Conservation (phyloP, 2,113 vertebrate species). For the Hymenochirus boettgeri region DNA sequence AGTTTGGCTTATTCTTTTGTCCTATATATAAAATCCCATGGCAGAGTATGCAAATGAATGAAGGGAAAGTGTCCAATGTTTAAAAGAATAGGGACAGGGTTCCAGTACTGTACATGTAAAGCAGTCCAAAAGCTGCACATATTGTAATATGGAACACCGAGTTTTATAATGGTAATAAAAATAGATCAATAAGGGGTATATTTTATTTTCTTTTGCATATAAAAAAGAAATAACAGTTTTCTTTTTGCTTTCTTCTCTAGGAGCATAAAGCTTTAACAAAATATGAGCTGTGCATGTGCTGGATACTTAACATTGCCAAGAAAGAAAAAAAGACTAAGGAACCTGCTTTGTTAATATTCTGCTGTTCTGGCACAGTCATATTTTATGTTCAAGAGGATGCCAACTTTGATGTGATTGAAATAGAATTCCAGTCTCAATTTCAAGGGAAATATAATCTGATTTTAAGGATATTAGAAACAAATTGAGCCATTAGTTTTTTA, state of each 20-base stretch:
- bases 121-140: conserved; percentile 31
- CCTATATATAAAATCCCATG: conserved; percentile 24
- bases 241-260: conserved; percentile 7
- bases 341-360: conserved; percentile 29
- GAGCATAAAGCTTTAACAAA: conserved; percentile 16
- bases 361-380: conserved; percentile 25
- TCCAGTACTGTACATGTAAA: conserved; percentile 7
- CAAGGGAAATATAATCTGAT: conserved; percentile 29
- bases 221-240: conserved; percentile 12
- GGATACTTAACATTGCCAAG: conserved; percentile 30
- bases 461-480: conserved; percentile 41
- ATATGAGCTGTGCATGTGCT: conserved; percentile 31
- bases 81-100: conserved; percentile 13
- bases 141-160: conserved; percentile 17
- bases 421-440: conserved; percentile 32
- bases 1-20: conserved; percentile 34
- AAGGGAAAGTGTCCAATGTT: conserved; percentile 34
- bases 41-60: conserved; percentile 24
- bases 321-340: conserved; percentile 32
- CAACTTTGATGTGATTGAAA: conserved; percentile 27
- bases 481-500: conserved; percentile 13
- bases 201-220: not conserved
- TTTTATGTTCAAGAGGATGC: conserved; percentile 35
- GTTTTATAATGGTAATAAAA: conserved; percentile 12
- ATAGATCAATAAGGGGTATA: not conserved